Conservation (phyloP, 1,140 invertebrate species). For the Brachionus asplanchnoidis region DNA sequence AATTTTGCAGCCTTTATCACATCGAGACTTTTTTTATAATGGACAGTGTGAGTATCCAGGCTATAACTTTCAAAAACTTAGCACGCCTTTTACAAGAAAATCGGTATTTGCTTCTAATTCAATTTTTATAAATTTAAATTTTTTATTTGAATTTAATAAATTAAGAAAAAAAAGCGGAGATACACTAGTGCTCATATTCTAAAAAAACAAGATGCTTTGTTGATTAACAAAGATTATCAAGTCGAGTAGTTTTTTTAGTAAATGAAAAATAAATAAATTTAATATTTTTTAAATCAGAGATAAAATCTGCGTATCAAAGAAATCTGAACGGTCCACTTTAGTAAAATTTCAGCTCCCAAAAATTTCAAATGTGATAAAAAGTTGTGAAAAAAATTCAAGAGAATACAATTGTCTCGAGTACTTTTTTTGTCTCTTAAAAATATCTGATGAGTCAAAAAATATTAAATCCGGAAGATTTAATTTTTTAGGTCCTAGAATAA, state of each 20-base stretch:
- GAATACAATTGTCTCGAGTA: background rate
- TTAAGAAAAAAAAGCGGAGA: constrained; percentile 5
- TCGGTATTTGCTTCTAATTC: background rate
- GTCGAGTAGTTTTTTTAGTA: background rate
- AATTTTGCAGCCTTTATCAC: constrained; percentile 51
- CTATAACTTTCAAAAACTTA: constrained; percentile 51
- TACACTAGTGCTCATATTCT: background rate
- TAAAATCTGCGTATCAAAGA: background rate
- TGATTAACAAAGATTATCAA: constrained; percentile 20
- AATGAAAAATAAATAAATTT: background rate
- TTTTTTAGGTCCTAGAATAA: no score
- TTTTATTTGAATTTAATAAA: background rate
- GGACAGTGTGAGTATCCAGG: constrained; percentile 48
- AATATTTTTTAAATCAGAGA: background rate
- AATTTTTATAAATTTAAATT: no score
- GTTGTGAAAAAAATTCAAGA: background rate
- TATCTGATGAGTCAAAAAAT: no score
- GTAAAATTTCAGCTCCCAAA: background rate
- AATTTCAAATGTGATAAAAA: background rate
- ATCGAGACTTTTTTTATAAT: constrained; percentile 54
- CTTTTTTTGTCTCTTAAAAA: background rate
- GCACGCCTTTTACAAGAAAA: constrained; percentile 49
- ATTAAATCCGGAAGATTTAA: no score
- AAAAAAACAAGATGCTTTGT: background rate
- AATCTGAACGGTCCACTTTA: background rate